Conservation (phyloP, 2,797 vertebrate species). For the Pristis pectinata region DNA sequence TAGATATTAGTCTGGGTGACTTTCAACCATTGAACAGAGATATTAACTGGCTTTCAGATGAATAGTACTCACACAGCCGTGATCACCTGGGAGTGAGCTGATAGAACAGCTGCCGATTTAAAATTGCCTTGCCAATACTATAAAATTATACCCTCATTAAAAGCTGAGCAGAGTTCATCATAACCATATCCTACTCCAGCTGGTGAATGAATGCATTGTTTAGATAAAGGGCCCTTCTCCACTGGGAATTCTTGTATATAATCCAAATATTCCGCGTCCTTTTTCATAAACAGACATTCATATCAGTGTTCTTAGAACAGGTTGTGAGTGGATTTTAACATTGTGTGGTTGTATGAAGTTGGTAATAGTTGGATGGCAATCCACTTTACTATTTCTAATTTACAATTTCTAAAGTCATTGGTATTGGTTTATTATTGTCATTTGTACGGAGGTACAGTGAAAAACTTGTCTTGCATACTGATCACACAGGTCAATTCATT, state of each 20-base stretch:
- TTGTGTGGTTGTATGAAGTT: neutral
- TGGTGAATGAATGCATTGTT: neutral
- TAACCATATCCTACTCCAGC: neutral
- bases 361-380: neutral
- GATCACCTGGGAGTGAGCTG: neutral
- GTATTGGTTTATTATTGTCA: too few relatives aligned
- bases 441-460: too few relatives aligned
- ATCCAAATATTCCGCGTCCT: neutral
- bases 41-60: conserved; percentile 9
- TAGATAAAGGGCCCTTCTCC: neutral
- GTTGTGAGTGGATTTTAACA: neutral
- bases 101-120: neutral
- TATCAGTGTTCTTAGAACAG: neutral
- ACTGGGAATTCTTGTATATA: neutral
- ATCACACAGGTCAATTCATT: too few relatives aligned
- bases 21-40: conserved; percentile 17
- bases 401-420: too few relatives aligned
- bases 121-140: neutral
- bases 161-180: neutral
- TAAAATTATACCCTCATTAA: conserved; percentile 23
- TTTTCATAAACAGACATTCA: neutral
- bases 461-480: too few relatives aligned
- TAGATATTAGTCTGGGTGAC: conserved; percentile 55
- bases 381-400: neutral
- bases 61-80: conserved; percentile 3